Percentiles rank a stretch among this genome's conserved stretches.
phyloP scores from a whole-genome alignment of 2,113 vertebrate species.

The Hyaena hyaena region DNA sequence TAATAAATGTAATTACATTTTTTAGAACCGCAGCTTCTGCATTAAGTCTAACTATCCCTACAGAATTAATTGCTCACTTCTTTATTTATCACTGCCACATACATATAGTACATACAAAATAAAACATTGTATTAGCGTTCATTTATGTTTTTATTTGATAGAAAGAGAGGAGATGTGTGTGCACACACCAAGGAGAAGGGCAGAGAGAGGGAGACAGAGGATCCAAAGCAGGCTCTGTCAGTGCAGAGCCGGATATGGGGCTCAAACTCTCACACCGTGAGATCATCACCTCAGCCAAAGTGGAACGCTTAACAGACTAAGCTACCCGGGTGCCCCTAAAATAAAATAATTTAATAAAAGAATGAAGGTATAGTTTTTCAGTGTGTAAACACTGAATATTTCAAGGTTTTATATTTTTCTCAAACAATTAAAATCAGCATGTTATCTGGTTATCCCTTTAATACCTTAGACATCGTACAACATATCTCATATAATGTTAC shows the following conservation, averaged over 20 bases:
- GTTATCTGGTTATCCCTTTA: not conserved
- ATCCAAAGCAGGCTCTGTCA: too few species aligned
- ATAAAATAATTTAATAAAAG: not conserved
- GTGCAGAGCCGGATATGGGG: too few species aligned
- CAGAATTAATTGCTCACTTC: not conserved
- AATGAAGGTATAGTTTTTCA: not conserved
- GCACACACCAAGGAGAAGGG: too few species aligned
- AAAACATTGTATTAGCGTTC: not conserved
- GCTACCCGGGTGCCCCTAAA: not conserved
- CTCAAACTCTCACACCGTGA: too few species aligned
- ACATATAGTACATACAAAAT: not conserved
- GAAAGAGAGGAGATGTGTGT: too few species aligned
- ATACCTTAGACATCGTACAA: not conserved
- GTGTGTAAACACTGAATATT: not conserved
- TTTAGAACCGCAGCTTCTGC: not conserved
- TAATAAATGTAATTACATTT: not conserved
- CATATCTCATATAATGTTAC: not conserved
- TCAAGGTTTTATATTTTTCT: not conserved
- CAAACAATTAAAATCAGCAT: not conserved
- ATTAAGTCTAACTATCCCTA: not conserved
- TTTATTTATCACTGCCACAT: not conserved
- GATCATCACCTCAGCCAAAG: too few species aligned
- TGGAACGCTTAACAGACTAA: too few species aligned
- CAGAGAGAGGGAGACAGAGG: too few species aligned
- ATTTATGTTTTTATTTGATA: too few species aligned